Evolutionary conservation across 2,797 vertebrate genomes (phyloP), one percentile per base, ranked within the genome.

Genomic region (Meda fulgida): DNA sequence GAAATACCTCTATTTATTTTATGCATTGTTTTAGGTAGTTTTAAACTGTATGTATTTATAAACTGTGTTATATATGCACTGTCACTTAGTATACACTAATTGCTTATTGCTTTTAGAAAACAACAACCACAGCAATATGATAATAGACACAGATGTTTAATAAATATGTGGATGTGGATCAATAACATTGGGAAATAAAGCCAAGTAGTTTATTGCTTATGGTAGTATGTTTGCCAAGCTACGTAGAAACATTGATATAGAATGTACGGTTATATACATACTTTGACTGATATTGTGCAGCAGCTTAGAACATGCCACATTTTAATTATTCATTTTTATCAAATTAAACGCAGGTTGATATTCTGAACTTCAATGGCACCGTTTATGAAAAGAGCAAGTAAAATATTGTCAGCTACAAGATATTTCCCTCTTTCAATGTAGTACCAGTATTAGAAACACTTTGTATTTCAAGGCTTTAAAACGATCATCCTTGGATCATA

Each of bases 391-490:
- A 38, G 2, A 48, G 1, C 7, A 48, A 69, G 13, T 46, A 10
- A 51, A 34, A 63, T 7, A 3, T 43, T 46, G 43, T 81, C 9
- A 58, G 36, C 14, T 36, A 5, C 29, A 23, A 31, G 7, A 34
- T 63, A n/a, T 73, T n/a, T 73, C 26, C 46, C 53, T 48, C 13
- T 38, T 81, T 73, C 29, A 43, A 23, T 23, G n/a, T 11, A 81
- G 26, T 34, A 18, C 18, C 36, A 38, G 36, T 43, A 1, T 34
- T 65, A n/a, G 43, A 58, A 73, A 72, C 7, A 11, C 1, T 73
- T 72, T 73, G 69, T 36, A 19, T 26, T 82, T 84, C 10, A 69
- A 67, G n/a, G 36, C 18, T 83, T 82, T 66, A 38, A 70, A 40
- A 76, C 14, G 21, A 83, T 51, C 58, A 76, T 67, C 46, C 23